Base-by-base conservation (phyloP, 2,888 invertebrate species). In the Tridacna gigas region DNA sequence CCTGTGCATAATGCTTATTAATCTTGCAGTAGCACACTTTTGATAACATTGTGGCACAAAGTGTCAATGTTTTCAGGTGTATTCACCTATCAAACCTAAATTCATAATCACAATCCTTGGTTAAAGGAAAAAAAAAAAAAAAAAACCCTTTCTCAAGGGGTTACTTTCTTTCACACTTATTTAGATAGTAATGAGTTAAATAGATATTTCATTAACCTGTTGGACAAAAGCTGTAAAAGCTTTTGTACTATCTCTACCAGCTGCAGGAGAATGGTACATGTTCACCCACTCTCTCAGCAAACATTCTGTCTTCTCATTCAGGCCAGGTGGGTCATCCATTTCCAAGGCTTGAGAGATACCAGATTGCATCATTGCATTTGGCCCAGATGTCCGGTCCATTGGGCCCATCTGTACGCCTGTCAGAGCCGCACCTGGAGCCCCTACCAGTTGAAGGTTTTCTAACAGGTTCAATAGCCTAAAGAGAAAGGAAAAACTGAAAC, bases 231-330 rank as follows among this genome's bases (percentile, higher is more conserved):
- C 95, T 86, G 97, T 97, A 95, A 99, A 99, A 63, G 98, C 98
- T 95, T 98, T 98, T 77, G 93, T 93, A 83, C 94, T 94, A 89
- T 95, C 95, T 20, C 94, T 83, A 7, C 94, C 94, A 0, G 97
- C 97, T 0, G 97, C 92, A 0, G 94, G 94, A 13, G 94, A 93
- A 88, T 98, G 97, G 91, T 98, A 98, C 93, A 99, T 97, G 84
- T 96, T 96, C 22, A 99, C 97, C 99, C 99, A 99, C 93, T 99
- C 99, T 28, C 99, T 96, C 56, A 99, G 96, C 18, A 99, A 96
- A 91, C 96, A 97, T 95, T 99, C 99, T 0, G 99, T 98, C 95
- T 99, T 99, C 93, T 99, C 99, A 91, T 97, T 97, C 66, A 99
- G 96, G 28, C 98, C 98, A 0, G 98, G 98, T 2, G 99, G 99